These are phyloP conservation scores for Copidosoma floridanum DNA, from an alignment of 1,140 invertebrate genomes.

Conservation along the genomic window DNA sequence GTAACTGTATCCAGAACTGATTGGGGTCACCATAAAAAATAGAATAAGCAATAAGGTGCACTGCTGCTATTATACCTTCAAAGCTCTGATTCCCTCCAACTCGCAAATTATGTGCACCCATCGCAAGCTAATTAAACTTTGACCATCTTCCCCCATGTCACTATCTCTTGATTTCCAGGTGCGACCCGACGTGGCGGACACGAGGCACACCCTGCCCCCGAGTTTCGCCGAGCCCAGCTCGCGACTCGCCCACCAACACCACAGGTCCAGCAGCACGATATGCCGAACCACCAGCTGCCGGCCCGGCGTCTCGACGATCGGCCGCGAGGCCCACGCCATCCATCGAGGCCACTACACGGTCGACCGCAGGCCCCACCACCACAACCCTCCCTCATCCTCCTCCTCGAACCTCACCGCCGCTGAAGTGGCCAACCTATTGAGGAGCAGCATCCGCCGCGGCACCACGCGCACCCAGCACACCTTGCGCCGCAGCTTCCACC, in stretches of 20 bases:
- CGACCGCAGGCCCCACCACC: slow-evolving; percentile 36
- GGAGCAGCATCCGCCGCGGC: slow-evolving; percentile 61
- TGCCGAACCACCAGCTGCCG: not conserved
- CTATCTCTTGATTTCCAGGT: not conserved
- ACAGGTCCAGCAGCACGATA: not conserved
- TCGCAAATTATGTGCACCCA: no score
- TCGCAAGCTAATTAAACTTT: no score
- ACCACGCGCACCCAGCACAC: slow-evolving; percentile 31
- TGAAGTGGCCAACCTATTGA: slow-evolving; percentile 60
- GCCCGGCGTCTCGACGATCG: slow-evolving; percentile 3
- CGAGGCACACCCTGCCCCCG: not conserved
- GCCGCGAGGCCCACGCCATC: not conserved
- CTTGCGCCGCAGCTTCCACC: not conserved
- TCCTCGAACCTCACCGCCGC: slow-evolving; percentile 57
- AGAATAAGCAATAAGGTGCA: no score
- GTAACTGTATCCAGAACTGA: no score
- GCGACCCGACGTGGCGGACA: slow-evolving; percentile 28
- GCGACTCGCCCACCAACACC: not conserved
- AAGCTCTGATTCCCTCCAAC: no score
- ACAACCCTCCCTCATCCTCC: slow-evolving; percentile 1
- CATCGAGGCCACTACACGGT: slow-evolving; percentile 37
- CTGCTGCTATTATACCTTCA: no score
- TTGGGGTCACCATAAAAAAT: no score
- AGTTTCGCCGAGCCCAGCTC: no score
- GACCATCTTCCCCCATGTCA: no score